phyloP scores from a whole-genome alignment of 2,113 vertebrate species.

The Nycticorax nycticorax region DNA sequence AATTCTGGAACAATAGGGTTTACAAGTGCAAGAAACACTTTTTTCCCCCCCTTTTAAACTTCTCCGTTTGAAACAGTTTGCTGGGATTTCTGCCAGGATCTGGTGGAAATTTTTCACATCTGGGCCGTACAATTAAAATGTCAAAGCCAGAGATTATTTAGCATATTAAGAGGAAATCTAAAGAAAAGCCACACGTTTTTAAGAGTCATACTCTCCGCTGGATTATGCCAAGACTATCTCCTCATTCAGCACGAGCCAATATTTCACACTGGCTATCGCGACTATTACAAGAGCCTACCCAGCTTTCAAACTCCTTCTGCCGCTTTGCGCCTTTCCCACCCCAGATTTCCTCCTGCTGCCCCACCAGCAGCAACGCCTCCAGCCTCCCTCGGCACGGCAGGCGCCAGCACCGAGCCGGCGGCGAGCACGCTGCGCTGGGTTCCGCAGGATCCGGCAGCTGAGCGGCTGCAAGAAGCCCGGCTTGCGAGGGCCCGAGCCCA shows the following conservation, averaged over 20 bases:
- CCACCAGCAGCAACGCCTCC: rapidly evolving
- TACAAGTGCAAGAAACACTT: slow-evolving; percentile 49
- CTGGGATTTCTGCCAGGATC: slow-evolving; percentile 53
- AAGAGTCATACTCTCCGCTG: not conserved
- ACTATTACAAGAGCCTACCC: not conserved
- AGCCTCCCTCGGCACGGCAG: rapidly evolving
- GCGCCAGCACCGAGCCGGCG: not conserved
- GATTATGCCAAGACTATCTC: slow-evolving; percentile 24
- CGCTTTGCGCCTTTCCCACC: not conserved
- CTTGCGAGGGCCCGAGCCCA: not conserved
- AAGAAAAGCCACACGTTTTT: slow-evolving; percentile 36
- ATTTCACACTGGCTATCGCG: not conserved
- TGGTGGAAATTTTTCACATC: slow-evolving; percentile 60
- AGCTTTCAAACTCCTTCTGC: not conserved
- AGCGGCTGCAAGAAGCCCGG: not conserved
- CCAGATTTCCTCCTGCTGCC: not conserved
- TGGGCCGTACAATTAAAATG: slow-evolving; percentile 52
- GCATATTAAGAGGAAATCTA: slow-evolving; percentile 35
- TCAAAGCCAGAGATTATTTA: slow-evolving; percentile 51
- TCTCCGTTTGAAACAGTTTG: slow-evolving; percentile 17
- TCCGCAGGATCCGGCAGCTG: not conserved
- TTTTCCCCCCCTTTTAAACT: not conserved
- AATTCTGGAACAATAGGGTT: slow-evolving; percentile 36
- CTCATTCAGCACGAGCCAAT: not conserved
- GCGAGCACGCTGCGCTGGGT: rapidly evolving